Evolutionary conservation across 2,888 invertebrate genomes (phyloP).

Genomic region (Euplagia quadripunctaria): DNA sequence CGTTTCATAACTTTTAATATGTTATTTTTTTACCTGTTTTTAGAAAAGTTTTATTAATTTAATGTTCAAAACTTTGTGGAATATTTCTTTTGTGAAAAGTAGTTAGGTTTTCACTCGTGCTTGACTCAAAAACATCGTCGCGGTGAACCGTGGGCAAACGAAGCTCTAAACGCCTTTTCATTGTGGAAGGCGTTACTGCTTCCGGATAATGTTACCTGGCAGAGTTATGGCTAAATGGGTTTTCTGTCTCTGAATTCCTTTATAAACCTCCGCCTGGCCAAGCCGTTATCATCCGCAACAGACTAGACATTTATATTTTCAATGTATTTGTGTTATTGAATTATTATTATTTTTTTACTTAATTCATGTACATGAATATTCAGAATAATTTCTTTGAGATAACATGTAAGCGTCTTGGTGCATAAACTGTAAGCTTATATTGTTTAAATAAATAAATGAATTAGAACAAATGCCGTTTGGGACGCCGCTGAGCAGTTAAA

Average conservation of each 20-base stretch:
- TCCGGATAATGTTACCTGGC: not conserved
- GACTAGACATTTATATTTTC: too few relatives aligned
- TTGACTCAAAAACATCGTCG: not conserved
- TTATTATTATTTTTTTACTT: too few relatives aligned
- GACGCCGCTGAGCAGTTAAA: too few relatives aligned
- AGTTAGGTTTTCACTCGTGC: not conserved
- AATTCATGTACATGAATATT: too few relatives aligned
- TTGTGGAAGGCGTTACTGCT: not conserved
- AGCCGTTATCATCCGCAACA: not conserved
- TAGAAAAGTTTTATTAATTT: not conserved
- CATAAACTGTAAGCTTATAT: too few relatives aligned
- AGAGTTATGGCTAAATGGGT: too few relatives aligned
- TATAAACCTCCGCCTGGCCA: too few relatives aligned
- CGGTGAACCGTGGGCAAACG: not conserved
- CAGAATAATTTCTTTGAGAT: too few relatives aligned
- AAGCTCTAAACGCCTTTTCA: not conserved
- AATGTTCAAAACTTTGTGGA: not conserved
- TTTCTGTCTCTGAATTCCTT: not conserved
- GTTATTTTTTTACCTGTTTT: not conserved
- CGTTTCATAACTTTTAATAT: slow-evolving; percentile 21
- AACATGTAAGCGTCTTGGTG: too few relatives aligned
- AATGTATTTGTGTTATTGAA: too few relatives aligned
- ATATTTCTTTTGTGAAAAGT: not conserved
- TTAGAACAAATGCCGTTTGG: too few relatives aligned
- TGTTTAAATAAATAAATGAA: too few relatives aligned